Evolutionary conservation across 2,888 invertebrate genomes (phyloP).

Genomic region (Clitarchus hookeri): DNA sequence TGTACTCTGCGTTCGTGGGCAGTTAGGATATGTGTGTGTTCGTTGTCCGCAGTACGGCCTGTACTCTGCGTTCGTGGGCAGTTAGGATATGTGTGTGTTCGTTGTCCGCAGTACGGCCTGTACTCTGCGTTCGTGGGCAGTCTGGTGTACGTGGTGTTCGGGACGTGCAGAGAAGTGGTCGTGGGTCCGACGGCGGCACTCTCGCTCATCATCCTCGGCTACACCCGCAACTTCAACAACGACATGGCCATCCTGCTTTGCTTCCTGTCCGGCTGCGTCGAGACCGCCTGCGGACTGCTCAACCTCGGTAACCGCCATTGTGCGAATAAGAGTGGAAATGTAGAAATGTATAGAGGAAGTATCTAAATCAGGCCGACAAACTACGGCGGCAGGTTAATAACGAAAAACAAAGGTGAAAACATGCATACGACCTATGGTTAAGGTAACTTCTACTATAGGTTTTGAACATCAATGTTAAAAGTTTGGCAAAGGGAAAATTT

Average conservation of each 20-base stretch:
- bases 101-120: conserved; percentile 72
- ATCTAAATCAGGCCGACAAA: no score
- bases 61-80: not conserved
- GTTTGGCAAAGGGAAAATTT: no score
- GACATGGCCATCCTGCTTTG: conserved; percentile 76
- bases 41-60: no score
- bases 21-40: no score
- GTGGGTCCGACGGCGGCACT: conserved; percentile 94
- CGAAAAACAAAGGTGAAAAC: no score
- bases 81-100: not conserved
- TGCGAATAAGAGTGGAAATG: no score
- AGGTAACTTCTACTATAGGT: no score
- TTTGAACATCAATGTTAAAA: no score
- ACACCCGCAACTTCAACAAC: conserved; percentile 68
- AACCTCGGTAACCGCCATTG: conserved; percentile 66
- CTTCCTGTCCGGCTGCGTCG: conserved; percentile 77
- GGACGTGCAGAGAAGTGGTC: conserved; percentile 66
- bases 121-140: conserved; percentile 91
- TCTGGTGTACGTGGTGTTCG: conserved; percentile 84
- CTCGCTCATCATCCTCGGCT: conserved; percentile 81
- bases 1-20: no score
- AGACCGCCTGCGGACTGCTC: conserved; percentile 80
- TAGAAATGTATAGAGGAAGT: no score
- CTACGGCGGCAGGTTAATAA: no score
- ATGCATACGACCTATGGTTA: no score